These are phyloP conservation scores for Aproaerema taeniolella DNA, from an alignment of 2,888 invertebrate genomes.

Conservation along the genomic window DNA sequence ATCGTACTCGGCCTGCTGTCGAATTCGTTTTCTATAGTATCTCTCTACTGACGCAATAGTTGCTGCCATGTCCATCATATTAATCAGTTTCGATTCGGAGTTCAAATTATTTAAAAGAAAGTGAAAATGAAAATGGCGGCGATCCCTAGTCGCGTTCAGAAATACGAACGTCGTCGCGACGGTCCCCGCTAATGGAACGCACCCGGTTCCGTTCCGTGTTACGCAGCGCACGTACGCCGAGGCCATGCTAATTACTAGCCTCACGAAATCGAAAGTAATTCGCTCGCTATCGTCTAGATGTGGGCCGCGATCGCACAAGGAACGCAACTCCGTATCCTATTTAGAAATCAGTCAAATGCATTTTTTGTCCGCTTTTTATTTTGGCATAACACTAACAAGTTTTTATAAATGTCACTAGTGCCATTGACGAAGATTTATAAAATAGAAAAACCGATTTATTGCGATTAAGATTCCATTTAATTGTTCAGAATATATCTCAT, in stretches of 20 bases:
- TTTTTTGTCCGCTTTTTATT: slow-evolving; percentile 22
- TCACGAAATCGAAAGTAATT: slow-evolving; percentile 72
- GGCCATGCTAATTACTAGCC: slow-evolving; percentile 69
- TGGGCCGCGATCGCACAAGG: slow-evolving; percentile 47
- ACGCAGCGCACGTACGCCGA: slow-evolving; percentile 62
- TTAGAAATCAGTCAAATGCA: slow-evolving; percentile 24
- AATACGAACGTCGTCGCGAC: too few relatives aligned
- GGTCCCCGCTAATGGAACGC: slow-evolving; percentile 26
- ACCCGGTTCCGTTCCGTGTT: slow-evolving; percentile 61
- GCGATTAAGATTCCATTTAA: slow-evolving; percentile 26
- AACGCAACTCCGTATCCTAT: slow-evolving; percentile 41
- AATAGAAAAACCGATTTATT: not conserved
- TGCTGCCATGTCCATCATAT: slow-evolving; percentile 36
- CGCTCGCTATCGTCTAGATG: slow-evolving; percentile 42
- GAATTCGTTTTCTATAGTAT: slow-evolving; percentile 17
- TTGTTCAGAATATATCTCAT: slow-evolving; percentile 18
- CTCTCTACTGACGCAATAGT: slow-evolving; percentile 34
- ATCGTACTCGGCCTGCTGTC: not conserved
- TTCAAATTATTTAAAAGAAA: slow-evolving; percentile 65
- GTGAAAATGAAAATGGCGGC: slow-evolving; percentile 45
- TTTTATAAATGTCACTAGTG: slow-evolving; percentile 5
- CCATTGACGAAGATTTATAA: not conserved
- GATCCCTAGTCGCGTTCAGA: slow-evolving; percentile 19
- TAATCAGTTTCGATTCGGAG: slow-evolving; percentile 44
- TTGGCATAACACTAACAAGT: not conserved